Evolutionary conservation across 2,888 invertebrate species (phyloP), one percentile per base, ranked within the genome.

Genomic region (Polydesmus complanatus): DNA sequence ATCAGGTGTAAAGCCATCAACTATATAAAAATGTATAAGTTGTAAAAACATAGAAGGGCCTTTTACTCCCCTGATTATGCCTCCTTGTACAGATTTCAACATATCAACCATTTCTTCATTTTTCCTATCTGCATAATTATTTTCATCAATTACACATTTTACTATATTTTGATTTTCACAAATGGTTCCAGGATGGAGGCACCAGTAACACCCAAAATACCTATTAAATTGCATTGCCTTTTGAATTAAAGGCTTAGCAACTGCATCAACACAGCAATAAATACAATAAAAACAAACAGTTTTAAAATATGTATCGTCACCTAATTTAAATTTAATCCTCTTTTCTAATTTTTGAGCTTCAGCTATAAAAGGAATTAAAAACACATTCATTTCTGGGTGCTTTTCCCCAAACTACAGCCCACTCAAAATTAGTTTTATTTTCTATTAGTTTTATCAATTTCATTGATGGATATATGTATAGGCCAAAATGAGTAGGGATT

Each of bases 201-300:
- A 56, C 27, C 47, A 56, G 19, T 18, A 47, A 48, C 56, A 56
- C 21, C 56, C 56, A 56, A 11, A 56, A 25, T 56, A 48, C 22
- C 37, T 47, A 2, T 56, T 56, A 21, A 47, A 56, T 37, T 56
- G 56, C 37, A 37, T 47, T 19, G 47, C 21, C 11, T 56, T 56
- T 11, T 11, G 47, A 18, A 56, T 37, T 21, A 22, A 22, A 37
- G 56, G 47, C 5, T 47, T 8, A 18, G 56, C 56, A 19, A 48
- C 47, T 8, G 47, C 27, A 19, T 56, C 56, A 23, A 47, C 5
- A 56, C 22, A 19, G 14, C 19, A 22, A 47, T 47, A 56, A 19
- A n/a, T 21, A 51, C 19, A n/a, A n/a, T 2, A 21, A 19, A 51
- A 19, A 23, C 3, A 37, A 18, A 19, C 11, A 56, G 21, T 48